Conservation (phyloP, 1,140 invertebrate species). For the Cydia strobilella region DNA sequence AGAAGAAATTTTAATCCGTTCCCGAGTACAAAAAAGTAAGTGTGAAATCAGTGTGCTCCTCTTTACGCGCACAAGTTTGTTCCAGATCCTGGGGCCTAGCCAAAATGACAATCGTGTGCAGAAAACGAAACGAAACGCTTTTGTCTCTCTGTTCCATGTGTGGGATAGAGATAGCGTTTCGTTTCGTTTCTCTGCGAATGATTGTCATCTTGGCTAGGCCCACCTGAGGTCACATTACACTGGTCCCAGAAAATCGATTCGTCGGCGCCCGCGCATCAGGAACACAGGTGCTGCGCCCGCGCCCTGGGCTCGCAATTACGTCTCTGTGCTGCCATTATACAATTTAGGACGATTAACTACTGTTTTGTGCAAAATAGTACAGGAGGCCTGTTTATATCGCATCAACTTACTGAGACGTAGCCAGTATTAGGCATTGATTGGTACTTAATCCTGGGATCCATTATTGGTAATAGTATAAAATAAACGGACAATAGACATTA, state of each 20-base stretch:
- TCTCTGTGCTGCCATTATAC: slow-evolving; percentile 67
- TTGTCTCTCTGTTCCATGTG: no score
- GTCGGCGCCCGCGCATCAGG: not conserved
- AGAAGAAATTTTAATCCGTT: no score
- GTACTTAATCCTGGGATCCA: not conserved
- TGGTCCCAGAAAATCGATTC: not conserved
- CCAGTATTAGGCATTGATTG: not conserved
- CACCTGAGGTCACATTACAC: not conserved
- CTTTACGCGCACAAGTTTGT: no score
- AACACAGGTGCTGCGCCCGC: not conserved
- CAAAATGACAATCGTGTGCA: no score
- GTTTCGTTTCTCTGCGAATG: no score
- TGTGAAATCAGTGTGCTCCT: no score
- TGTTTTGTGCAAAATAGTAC: slow-evolving; percentile 50
- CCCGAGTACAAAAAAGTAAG: no score
- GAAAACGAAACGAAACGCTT: no score
- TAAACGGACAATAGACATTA: no score
- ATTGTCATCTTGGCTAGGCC: no score
- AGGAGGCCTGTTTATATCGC: not conserved
- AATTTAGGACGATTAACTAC: slow-evolving; percentile 79
- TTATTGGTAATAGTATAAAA: not conserved
- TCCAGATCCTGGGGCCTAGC: not conserved
- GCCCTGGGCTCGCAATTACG: slow-evolving; percentile 54
- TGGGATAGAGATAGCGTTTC: no score
- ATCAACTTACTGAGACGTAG: slow-evolving; percentile 6